Percentiles rank a stretch among this genome's conserved stretches.
Evolutionary conservation across 2,113 vertebrate genomes (phyloP).

Genomic region (Loxodonta africana): DNA sequence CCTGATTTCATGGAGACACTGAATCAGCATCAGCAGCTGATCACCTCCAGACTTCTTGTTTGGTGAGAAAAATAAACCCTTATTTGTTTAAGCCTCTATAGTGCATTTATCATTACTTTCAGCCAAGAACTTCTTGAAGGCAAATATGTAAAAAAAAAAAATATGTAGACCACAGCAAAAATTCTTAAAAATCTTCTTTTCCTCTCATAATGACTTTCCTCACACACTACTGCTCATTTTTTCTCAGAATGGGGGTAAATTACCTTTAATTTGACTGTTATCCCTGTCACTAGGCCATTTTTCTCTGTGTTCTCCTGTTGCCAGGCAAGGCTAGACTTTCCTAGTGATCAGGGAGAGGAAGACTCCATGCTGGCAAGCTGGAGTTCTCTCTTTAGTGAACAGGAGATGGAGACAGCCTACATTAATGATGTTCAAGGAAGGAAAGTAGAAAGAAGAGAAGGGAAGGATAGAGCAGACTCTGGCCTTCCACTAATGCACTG

Average conservation of each 20-base stretch:
- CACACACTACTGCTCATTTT: background rate
- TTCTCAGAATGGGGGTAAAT: fast-evolving
- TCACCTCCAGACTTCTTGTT: background rate
- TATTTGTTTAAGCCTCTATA: background rate
- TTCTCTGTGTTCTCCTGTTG: background rate
- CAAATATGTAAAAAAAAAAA: background rate
- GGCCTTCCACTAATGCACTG: background rate
- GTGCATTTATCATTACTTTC: background rate
- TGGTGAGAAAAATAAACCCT: background rate
- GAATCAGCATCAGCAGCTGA: background rate
- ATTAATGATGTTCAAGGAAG: fast-evolving
- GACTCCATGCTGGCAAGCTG: background rate
- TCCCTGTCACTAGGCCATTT: background rate
- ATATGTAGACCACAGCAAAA: background rate
- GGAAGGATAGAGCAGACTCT: too few relatives aligned
- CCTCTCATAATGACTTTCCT: background rate
- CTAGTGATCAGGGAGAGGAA: fast-evolving
- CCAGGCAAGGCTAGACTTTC: background rate
- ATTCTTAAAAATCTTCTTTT: background rate
- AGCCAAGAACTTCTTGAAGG: background rate
- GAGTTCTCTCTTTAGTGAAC: background rate
- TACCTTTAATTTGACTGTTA: too few relatives aligned
- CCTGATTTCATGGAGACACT: background rate
- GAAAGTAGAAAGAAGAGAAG: background rate
- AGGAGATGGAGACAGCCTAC: background rate